Percentiles rank a stretch among this genome's conserved stretches.
Evolutionary conservation across 2,113 vertebrate species (phyloP).

Genomic region (Prunella fulvescens): DNA sequence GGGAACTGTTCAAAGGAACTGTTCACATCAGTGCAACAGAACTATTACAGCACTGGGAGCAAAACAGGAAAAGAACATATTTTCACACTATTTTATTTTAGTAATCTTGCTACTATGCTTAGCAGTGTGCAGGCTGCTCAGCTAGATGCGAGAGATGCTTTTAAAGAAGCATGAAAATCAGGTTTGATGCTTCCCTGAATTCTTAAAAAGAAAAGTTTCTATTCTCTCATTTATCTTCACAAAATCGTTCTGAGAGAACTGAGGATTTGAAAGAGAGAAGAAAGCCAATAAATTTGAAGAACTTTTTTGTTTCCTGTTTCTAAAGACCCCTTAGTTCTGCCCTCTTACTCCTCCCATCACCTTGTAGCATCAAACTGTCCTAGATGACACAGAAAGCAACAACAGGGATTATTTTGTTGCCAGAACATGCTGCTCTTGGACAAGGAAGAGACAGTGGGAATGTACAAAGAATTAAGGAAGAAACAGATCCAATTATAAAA

Average conservation of each 20-base stretch:
- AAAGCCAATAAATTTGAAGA: not conserved
- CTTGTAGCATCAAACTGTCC: not conserved
- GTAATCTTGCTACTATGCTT: not conserved
- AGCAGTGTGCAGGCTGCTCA: not conserved
- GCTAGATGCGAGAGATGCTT: not conserved
- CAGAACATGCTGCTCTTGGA: not conserved
- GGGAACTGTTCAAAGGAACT: not conserved
- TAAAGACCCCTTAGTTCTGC: not conserved
- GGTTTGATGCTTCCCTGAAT: not conserved
- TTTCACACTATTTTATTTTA: slow-evolving; percentile 4
- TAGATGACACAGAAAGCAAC: not conserved
- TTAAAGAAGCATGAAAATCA: not conserved
- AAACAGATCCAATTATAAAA: not conserved
- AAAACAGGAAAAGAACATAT: not conserved
- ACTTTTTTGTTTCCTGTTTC: not conserved
- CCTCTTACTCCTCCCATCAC: not conserved
- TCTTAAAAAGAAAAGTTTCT: not conserved
- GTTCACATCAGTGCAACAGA: not conserved
- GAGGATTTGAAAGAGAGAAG: not conserved
- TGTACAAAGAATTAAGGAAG: not conserved
- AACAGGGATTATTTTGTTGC: not conserved
- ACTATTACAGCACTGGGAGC: not conserved
- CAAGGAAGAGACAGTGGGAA: not conserved
- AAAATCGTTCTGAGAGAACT: not conserved
- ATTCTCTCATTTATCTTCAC: not conserved